A percentile compares a stretch with the other conserved stretches of the same genome.
These are phyloP conservation scores for Bucco capensis DNA, from an alignment of 2,113 vertebrate species.

Conservation along the genomic window DNA sequence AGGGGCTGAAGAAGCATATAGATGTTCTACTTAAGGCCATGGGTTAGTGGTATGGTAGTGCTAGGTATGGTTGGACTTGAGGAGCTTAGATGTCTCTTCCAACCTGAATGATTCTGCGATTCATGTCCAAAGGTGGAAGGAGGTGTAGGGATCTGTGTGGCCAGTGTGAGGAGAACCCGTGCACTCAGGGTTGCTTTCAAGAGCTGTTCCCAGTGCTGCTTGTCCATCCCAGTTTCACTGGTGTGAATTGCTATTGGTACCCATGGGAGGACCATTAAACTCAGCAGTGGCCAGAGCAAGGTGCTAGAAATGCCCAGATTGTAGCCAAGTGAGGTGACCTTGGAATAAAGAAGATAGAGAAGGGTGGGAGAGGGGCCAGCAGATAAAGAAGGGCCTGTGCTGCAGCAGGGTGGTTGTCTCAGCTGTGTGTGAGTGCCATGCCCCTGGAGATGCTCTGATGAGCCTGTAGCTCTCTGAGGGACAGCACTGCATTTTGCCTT, in stretches of 20 bases:
- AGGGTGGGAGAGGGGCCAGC: not conserved
- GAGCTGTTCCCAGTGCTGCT: not conserved
- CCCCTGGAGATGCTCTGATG: not conserved
- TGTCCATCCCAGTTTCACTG: not conserved
- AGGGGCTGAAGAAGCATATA: too few relatives aligned
- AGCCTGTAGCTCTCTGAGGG: not conserved
- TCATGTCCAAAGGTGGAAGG: too few relatives aligned
- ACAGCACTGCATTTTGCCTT: not conserved
- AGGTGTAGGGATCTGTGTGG: too few relatives aligned
- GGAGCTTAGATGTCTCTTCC: too few relatives aligned
- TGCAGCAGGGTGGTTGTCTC: not conserved
- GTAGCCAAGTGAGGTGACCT: not conserved
- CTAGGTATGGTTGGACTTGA: too few relatives aligned
- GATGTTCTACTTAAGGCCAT: too few relatives aligned
- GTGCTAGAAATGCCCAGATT: not conserved
- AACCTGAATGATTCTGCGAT: too few relatives aligned
- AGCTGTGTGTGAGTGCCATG: fast-evolving
- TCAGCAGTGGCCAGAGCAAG: not conserved
- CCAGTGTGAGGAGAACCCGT: not conserved
- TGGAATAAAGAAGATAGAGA: not conserved
- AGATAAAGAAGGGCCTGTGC: not conserved
- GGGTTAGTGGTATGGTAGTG: too few relatives aligned
- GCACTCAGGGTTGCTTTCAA: not conserved
- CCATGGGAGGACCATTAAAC: not conserved
- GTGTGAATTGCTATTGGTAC: not conserved